phyloP scores from a whole-genome alignment of 2,888 invertebrate species.

The Tanytarsus gracilentus region DNA sequence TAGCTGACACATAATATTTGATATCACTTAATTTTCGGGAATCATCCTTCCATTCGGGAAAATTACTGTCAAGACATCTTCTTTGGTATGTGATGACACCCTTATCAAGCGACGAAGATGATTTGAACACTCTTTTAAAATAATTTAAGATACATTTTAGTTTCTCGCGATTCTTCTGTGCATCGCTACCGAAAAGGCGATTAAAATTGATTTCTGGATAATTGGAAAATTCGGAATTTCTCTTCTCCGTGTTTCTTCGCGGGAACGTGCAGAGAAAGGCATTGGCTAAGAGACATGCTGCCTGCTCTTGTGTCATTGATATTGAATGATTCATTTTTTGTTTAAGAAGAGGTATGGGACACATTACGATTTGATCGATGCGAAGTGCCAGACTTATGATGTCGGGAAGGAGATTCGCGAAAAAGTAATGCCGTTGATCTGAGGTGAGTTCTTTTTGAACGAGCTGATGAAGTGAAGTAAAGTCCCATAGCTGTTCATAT shows the following conservation, averaged over 20 bases:
- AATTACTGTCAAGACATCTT: conserved; percentile 47
- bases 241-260: conserved; percentile 56
- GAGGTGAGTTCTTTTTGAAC: conserved; percentile 55
- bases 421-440: conserved; percentile 61
- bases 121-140: conserved; percentile 58
- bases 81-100: conserved; percentile 77
- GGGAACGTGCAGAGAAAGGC: conserved; percentile 95
- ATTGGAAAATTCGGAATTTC: conserved; percentile 55
- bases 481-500: conserved; percentile 57
- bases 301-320: conserved; percentile 65
- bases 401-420: conserved; percentile 62
- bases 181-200: conserved; percentile 45
- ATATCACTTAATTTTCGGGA: conserved; percentile 49
- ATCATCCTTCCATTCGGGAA: conserved; percentile 58
- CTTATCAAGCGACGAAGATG: conserved; percentile 54
- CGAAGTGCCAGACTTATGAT: conserved; percentile 69
- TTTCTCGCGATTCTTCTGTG: conserved; percentile 62
- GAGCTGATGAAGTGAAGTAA: conserved; percentile 57
- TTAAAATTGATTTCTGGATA: conserved; percentile 85
- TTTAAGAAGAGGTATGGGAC: conserved; percentile 72
- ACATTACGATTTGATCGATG: conserved; percentile 66
- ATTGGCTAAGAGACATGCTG: conserved; percentile 80
- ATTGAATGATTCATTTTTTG: conserved; percentile 49
- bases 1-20: conserved; percentile 60
- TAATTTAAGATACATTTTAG: conserved; percentile 84